Conservation (phyloP, 2,797 vertebrate genomes). For the Silurus aristotelis region DNA sequence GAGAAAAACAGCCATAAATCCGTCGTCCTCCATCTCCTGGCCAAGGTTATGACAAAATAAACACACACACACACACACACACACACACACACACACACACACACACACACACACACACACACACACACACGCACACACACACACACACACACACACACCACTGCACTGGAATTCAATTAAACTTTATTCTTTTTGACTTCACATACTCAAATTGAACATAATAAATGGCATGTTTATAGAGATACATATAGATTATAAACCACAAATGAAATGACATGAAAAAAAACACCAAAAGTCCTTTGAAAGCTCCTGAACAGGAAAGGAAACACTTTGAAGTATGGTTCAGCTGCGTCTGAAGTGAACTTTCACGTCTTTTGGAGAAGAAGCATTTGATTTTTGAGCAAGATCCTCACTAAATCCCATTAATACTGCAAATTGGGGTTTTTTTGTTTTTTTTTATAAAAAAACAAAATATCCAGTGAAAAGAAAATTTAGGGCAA, state of each 20-base stretch:
- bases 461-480: not conserved
- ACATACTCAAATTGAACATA: not conserved
- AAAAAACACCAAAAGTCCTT: not conserved
- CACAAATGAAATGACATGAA: not conserved
- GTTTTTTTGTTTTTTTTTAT: too few relatives aligned
- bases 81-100: constrained; percentile 1
- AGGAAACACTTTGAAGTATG: too few relatives aligned
- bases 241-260: not conserved
- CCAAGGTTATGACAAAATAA: too few relatives aligned
- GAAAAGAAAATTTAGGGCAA: not conserved
- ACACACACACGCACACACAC: not conserved
- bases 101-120: constrained; percentile 6
- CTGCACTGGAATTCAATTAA: not conserved
- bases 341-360: not conserved
- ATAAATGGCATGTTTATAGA: constrained; percentile 10
- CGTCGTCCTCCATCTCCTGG: not conserved
- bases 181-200: not conserved
- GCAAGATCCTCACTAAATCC: too few relatives aligned
- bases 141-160: not conserved
- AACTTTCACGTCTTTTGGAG: not conserved
- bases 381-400: too few relatives aligned
- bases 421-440: too few relatives aligned
- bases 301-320: not conserved
- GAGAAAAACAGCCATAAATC: constrained; percentile 27
- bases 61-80: not conserved